These are phyloP conservation scores for Coecobrya sp. DNA, from an alignment of 2,888 invertebrate species.

Conservation along the genomic window DNA sequence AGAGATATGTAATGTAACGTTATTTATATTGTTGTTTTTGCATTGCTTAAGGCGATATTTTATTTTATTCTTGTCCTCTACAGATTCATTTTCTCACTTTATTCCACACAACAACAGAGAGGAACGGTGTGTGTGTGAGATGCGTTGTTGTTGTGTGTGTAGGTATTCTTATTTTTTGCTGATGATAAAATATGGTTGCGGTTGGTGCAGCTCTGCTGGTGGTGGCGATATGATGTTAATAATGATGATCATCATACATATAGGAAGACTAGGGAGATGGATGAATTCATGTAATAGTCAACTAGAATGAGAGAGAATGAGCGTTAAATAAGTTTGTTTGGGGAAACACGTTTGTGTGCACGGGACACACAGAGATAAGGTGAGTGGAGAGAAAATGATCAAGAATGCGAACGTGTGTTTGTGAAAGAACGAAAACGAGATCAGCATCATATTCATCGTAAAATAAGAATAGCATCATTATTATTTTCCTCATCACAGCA, in stretches of 20 bases:
- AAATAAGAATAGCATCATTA: not conserved
- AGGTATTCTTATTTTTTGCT: not conserved
- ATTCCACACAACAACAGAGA: not conserved
- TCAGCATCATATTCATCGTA: not conserved
- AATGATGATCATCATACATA: not conserved
- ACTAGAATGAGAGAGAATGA: not conserved
- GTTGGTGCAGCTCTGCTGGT: not conserved
- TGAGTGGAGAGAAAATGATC: not conserved
- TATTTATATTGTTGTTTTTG: not conserved
- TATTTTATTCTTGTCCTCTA: not conserved
- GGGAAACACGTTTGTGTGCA: not conserved
- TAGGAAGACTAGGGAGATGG: not conserved
- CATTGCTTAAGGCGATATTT: conserved; percentile 33
- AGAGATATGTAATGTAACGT: too few relatives aligned
- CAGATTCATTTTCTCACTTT: conserved; percentile 2
- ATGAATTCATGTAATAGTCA: not conserved
- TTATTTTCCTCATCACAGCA: not conserved
- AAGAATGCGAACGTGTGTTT: not conserved
- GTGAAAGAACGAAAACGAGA: not conserved
- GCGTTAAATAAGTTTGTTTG: not conserved
- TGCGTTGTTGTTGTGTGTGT: not conserved
- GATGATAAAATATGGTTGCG: not conserved
- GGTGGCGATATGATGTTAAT: not conserved
- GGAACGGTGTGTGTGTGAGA: not conserved
- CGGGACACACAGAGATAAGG: not conserved